phyloP scores from a whole-genome alignment of 2,113 vertebrate species.

The Ictalurus furcatus region DNA sequence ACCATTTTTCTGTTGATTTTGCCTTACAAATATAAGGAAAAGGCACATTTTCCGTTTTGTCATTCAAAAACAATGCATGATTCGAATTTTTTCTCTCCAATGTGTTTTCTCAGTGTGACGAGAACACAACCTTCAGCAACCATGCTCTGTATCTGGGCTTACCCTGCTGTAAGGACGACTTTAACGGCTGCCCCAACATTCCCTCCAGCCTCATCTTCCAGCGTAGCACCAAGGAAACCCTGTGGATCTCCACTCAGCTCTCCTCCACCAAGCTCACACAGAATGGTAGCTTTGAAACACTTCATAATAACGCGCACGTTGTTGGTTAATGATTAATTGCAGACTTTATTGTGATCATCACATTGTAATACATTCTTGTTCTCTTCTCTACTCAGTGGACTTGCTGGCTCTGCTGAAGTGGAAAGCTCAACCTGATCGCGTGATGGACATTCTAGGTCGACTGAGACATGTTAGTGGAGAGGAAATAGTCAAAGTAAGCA shows the following conservation, averaged over 20 bases:
- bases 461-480: conserved; percentile 93
- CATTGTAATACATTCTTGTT: background rate
- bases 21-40: background rate
- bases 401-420: conserved; percentile 94
- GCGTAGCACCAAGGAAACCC: conserved; percentile 92
- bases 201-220: conserved; percentile 96
- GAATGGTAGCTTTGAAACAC: conserved; percentile 79
- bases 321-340: no score
- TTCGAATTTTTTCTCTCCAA: background rate
- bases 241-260: conserved; percentile 94
- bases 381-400: conserved; percentile 77
- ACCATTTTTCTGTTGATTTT: background rate
- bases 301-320: background rate
- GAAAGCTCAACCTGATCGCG: conserved; percentile 93
- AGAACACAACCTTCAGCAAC: conserved; percentile 95
- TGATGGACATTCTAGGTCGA: conserved; percentile 92
- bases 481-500: conserved; percentile 93
- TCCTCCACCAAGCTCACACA: conserved; percentile 98
- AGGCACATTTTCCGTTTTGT: background rate
- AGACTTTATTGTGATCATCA: background rate
- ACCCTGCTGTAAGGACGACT: conserved; percentile 96
- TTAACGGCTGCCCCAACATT: conserved; percentile 86
- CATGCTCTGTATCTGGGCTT: conserved; percentile 94
- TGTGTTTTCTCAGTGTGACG: conserved; percentile 82
- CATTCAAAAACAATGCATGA: background rate